A percentile compares a stretch with the other conserved stretches of the same genome.
Conservation (phyloP, 2,888 invertebrate genomes). For the Tetanocera ferruginea region DNA sequence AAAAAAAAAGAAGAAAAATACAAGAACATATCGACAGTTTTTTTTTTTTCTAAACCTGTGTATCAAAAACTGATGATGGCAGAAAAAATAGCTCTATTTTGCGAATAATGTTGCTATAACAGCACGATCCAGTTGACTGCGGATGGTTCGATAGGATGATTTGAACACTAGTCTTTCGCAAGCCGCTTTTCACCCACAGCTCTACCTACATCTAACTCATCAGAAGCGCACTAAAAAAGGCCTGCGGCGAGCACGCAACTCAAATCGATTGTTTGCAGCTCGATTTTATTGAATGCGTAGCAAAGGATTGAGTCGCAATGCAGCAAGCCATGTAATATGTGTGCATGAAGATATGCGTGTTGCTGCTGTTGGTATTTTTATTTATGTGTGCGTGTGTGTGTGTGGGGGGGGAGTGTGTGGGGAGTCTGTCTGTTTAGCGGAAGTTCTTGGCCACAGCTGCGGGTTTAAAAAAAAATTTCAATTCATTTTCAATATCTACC, state of each 20-base stretch:
- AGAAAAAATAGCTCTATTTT: too few relatives aligned
- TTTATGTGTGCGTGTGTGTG: not conserved
- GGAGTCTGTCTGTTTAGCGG: not conserved
- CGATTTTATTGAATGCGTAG: conserved; percentile 19
- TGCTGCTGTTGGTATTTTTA: not conserved
- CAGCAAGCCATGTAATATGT: not conserved
- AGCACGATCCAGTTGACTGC: not conserved
- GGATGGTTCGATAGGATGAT: not conserved
- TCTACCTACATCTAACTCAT: too few relatives aligned
- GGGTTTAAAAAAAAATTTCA: conserved; percentile 61
- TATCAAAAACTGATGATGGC: too few relatives aligned
- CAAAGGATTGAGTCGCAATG: conserved; percentile 1
- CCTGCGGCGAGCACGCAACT: conserved; percentile 13
- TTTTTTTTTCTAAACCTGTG: too few relatives aligned
- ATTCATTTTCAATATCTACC: conserved; percentile 57
- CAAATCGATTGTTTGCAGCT: conserved; percentile 26
- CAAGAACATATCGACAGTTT: too few relatives aligned
- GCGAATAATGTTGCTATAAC: too few relatives aligned
- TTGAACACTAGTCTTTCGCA: too few relatives aligned
- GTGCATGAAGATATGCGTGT: not conserved
- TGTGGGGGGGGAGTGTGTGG: not conserved
- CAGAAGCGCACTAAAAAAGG: not conserved
- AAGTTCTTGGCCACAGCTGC: conserved; percentile 55
- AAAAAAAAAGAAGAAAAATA: too few relatives aligned
- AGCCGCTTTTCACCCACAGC: too few relatives aligned